These are phyloP conservation scores for Mus pahari DNA, from an alignment of 2,113 vertebrate genomes.

Conservation along the genomic window DNA sequence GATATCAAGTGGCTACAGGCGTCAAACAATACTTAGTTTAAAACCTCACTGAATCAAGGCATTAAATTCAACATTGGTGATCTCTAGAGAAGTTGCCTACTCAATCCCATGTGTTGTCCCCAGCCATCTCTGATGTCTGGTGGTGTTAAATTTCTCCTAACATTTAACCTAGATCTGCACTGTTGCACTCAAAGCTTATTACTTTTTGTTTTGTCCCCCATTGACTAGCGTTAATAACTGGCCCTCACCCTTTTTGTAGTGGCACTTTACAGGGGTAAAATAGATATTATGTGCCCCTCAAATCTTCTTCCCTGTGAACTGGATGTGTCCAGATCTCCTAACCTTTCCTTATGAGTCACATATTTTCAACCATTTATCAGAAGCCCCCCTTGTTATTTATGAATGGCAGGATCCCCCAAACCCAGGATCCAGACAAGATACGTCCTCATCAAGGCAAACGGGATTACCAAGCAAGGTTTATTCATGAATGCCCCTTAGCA, in stretches of 20 bases:
- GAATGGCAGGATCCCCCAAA: slow-evolving; percentile 71
- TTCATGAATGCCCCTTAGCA: neutral
- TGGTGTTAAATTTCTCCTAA: slow-evolving; percentile 65
- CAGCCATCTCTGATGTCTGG: slow-evolving; percentile 42
- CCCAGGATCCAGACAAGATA: slow-evolving; percentile 61
- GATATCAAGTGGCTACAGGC: neutral
- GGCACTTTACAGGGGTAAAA: slow-evolving; percentile 73
- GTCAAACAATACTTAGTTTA: slow-evolving; percentile 34
- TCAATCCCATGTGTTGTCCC: neutral
- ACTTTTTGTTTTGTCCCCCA: slow-evolving; percentile 78
- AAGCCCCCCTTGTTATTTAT: slow-evolving; percentile 71
- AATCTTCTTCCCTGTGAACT: slow-evolving; percentile 77
- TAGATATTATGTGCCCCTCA: slow-evolving; percentile 77
- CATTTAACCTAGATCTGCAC: slow-evolving; percentile 70
- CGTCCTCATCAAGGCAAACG: slow-evolving; percentile 46
- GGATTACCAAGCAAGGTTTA: slow-evolving; percentile 56
- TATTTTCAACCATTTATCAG: slow-evolving; percentile 80
- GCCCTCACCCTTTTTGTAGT: slow-evolving; percentile 72
- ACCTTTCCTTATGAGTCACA: slow-evolving; percentile 78
- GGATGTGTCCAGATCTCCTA: slow-evolving; percentile 74
- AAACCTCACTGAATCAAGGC: slow-evolving; percentile 47
- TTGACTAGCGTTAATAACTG: slow-evolving; percentile 81
- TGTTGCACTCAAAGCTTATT: slow-evolving; percentile 59
- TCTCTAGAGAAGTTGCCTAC: neutral
- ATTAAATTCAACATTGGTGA: slow-evolving; percentile 44